Base-by-base conservation (phyloP, 2,797 vertebrate species). In the Platalea minor region DNA sequence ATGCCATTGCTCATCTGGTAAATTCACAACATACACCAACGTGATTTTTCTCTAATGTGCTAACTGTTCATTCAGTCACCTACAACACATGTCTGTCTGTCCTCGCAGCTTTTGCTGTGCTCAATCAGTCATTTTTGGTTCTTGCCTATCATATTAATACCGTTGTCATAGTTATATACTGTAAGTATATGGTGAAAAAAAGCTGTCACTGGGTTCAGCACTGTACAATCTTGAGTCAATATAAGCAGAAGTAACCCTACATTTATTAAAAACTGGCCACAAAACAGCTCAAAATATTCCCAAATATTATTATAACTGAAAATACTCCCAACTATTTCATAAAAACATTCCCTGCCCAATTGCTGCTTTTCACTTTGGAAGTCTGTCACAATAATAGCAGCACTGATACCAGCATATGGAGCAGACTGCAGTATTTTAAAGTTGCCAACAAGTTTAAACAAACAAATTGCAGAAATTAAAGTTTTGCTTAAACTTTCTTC, bases 401-500 rank as follows among this genome's bases (percentile, higher is more conserved):
- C 72, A 33, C 65, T 84, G 89, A 95, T 83, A 93, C 79, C 4
- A 92, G 82, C 89, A 91, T 39, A 93, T 28, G 85, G 76, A 89
- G 13, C 89, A 91, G 87, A 65, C 73, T 91, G 59, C 60, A 85
- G 81, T 26, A 73, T 79, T 90, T 93, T 76, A 46, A 91, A 95
- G 59, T 56, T 86, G 94, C 94, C 94, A 96, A 28, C 63, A 88
- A 96, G 79, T 93, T 95, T 96, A 96, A 96, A 95, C 91, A 95
- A 96, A 95, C 94, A 97, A 97, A 96, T 96, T 95, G 83, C 88
- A 96, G 73, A 96, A 96, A 95, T 90, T 76, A 75, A 93, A 93
- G 73, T 94, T 91, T 70, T 41, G 41, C 41, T 41, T 41, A 90
- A 96, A 95, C 91, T 86, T 97, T 95, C 73, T 97, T 96, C 93